These are phyloP conservation scores for Dicentrarchus labrax DNA, from an alignment of 2,113 vertebrate genomes.

Conservation along the genomic window DNA sequence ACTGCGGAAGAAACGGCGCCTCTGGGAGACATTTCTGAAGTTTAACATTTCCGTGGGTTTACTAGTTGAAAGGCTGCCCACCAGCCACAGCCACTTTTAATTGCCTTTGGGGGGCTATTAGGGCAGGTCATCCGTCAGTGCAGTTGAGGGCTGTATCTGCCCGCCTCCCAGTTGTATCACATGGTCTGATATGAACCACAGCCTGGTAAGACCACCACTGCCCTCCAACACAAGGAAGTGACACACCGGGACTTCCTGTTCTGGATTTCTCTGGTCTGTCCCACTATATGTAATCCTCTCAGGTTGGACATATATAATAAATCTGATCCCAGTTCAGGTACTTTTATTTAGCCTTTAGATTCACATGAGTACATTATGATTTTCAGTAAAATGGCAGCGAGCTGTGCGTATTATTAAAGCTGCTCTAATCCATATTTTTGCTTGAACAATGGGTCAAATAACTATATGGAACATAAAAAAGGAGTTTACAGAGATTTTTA, in stretches of 20 bases:
- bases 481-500: neutral
- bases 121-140: slow-evolving; percentile 21
- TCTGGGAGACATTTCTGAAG: slow-evolving; percentile 39
- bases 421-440: no score
- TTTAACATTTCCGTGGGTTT: slow-evolving; percentile 51
- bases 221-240: neutral
- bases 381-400: neutral
- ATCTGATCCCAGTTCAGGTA: neutral
- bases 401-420: neutral
- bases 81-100: slow-evolving; percentile 39
- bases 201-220: neutral
- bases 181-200: neutral
- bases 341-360: neutral
- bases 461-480: neutral
- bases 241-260: neutral
- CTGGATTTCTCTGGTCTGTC: neutral
- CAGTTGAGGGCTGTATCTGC: neutral
- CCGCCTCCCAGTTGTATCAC: neutral
- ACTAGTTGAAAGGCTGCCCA: slow-evolving; percentile 37
- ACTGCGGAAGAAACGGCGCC: slow-evolving; percentile 22
- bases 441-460: neutral
- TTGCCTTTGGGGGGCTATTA: slow-evolving; percentile 31
- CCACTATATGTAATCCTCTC: neutral
- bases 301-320: neutral
- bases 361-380: neutral